Evolutionary conservation across 2,888 invertebrate species (phyloP).

Genomic region (Branchipolynoe longqiensis): DNA sequence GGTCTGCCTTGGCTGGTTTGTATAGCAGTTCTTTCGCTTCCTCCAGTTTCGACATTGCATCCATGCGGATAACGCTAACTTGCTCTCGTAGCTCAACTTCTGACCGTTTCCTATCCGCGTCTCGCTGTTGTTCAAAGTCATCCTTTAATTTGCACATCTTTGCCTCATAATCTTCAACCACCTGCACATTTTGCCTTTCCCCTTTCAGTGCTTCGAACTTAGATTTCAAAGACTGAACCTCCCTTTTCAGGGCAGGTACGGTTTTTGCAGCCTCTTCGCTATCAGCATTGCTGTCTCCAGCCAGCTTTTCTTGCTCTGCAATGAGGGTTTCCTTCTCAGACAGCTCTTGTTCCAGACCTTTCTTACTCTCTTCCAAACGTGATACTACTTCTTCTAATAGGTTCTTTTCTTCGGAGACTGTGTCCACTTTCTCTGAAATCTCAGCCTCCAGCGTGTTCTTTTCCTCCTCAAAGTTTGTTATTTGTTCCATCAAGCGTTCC

Average conservation of each 20-base stretch:
- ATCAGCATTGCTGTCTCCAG: too few species aligned
- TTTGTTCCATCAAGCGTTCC: background rate
- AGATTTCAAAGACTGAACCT: background rate
- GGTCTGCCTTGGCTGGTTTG: too few species aligned
- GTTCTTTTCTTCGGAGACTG: background rate
- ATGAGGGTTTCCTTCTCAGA: background rate
- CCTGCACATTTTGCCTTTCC: background rate
- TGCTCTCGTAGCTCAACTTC: constrained; percentile 5
- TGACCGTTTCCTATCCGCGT: background rate
- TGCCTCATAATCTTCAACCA: background rate
- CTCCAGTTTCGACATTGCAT: background rate
- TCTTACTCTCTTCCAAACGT: background rate
- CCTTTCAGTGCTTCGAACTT: background rate
- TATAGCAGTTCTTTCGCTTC: background rate
- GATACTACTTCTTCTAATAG: background rate
- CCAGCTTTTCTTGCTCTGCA: too few species aligned
- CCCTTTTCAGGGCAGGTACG: too few species aligned
- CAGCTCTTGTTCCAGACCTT: background rate
- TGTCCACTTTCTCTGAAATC: background rate
- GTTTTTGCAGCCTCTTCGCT: too few species aligned
- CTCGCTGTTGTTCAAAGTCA: background rate
- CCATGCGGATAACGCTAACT: background rate
- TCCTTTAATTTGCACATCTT: background rate
- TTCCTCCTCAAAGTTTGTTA: background rate
- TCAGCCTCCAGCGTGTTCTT: background rate